phyloP scores from a whole-genome alignment of 2,888 invertebrate genomes.

The Lochmaea capreae region DNA sequence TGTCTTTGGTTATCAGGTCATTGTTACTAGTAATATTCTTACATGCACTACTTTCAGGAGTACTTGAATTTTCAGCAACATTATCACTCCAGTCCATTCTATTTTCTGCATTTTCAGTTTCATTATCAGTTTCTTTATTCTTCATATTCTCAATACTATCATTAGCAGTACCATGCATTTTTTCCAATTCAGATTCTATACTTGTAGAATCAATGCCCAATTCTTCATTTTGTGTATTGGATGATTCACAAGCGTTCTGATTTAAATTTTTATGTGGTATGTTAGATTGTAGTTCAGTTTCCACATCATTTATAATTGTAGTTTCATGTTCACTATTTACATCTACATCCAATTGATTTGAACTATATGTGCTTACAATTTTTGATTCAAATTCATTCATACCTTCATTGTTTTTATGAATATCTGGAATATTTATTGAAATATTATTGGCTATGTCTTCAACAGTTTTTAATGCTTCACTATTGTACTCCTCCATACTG shows the following conservation, averaged over 20 bases:
- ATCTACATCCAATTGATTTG: constrained; percentile 9
- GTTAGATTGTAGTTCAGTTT: constrained; percentile 25
- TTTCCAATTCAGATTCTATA: constrained; percentile 36
- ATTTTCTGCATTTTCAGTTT: constrained; percentile 25
- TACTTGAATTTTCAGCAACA: constrained; percentile 28
- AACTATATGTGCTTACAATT: constrained; percentile 20
- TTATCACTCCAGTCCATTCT: constrained; percentile 40
- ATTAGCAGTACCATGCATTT: constrained; percentile 37
- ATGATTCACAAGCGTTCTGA: constrained; percentile 20
- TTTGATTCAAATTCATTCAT: constrained; percentile 30
- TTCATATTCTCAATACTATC: constrained; percentile 44
- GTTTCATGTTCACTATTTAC: constrained; percentile 17
- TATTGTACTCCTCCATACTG: constrained; percentile 40
- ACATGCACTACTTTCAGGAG: constrained; percentile 1
- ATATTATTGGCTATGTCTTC: constrained; percentile 35
- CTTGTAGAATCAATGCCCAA: constrained; percentile 7
- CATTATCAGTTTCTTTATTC: constrained; percentile 16
- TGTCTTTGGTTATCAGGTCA: constrained; percentile 19
- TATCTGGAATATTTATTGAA: constrained; percentile 28
- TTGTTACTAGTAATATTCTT: constrained; percentile 21
- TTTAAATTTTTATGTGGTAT: constrained; percentile 12
- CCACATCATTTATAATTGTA: constrained; percentile 22
- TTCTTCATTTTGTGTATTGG: constrained; percentile 14
- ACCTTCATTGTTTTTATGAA: constrained; percentile 29
- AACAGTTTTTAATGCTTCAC: constrained; percentile 34